Evolutionary conservation across 2,888 invertebrate genomes (phyloP), one percentile per base, ranked within the genome.

Genomic region (Argynnis bischoffii): DNA sequence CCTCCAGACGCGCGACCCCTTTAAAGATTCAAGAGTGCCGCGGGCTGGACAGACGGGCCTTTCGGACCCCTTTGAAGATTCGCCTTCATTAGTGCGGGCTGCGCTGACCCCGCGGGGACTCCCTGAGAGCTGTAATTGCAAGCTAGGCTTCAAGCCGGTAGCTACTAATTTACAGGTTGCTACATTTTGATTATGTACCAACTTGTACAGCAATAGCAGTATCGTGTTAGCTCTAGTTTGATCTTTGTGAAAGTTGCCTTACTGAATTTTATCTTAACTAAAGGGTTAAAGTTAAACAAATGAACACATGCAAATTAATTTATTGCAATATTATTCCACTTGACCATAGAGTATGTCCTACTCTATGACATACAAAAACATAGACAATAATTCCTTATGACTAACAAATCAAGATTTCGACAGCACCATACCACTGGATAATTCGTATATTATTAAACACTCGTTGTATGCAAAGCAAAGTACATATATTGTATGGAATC

Each of bases 11-110:
- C 73, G 75, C 78, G 78, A 79, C 77, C 79, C 86, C 85, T 87
- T 90, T 90, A 90, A 91, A 91, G 88, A 91, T 91, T 90, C 89
- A 90, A 80, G 79, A 82, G 76, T 79, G 83, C 87, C 87, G 86
- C 86, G 85, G 87, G 89, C 86, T 79, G 77, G 78, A 76, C 78
- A 76, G 79, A 79, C 78, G 80, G 84, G 85, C 79, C 81, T 78
- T 79, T 41, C 35, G 78, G 85, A 82, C 86, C 88, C 86, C 91
- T 89, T 90, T 89, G 90, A 89, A 90, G 89, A 88, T 88, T 86
- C 86, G 85, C 89, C 88, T 90, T 91, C 91, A 90, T 91, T 92
- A 92, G 87, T 85, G 82, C 81, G 77, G 83, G 82, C 81, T 83
- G 80, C 77, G 76, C 75, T 77, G 85, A 82, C 88, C 88, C 82